Evolutionary conservation across 2,113 vertebrate genomes (phyloP), one percentile per base, ranked within the genome.

Genomic region (Marmota monax): DNA sequence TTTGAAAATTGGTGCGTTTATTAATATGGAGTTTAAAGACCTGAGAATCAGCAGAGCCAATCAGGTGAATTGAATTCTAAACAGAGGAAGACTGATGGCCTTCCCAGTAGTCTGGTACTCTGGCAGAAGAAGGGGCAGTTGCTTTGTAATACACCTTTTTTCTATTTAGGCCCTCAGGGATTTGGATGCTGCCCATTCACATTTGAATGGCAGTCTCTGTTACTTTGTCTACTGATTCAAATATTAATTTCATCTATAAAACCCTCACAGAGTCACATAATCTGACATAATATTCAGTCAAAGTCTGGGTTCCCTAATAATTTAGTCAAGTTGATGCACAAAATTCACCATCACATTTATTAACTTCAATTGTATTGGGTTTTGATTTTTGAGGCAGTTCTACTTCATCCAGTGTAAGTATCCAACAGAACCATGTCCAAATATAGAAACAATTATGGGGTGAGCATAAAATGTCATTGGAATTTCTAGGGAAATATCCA

Each of bases 311-410:
- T 32, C 7, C 37, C 2, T 3, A 17, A 5, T 25, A 29, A 73
- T 4, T 13, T 51, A n/a, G 14, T 4, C 37, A 91, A 42, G 37
- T 61, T 27, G 29, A 53, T 5, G 56, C 4, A 39, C 27, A 58
- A 23, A 39, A 34, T 32, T 39, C 37, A 78, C 9, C 34, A 67
- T 37, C 42, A 29, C 14, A 37, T 14, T 37, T 42, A 95, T 85
- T 97, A 92, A 58, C 51, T 70, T 74, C 39, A 84, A 25, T 61
- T 37, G 76, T 56, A 42, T 5, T 82, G 87, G 69, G 48, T 87
- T 83, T 53, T 84, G 76, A 87, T 79, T 92, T 93, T 76, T 88
- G 29, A 95, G 72, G 32, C 53, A 42, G 20, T 56, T 86, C 83
- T 83, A 78, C 45, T 92, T 91, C 23, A 74, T 83, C 56, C 48